Evolutionary conservation across 2,113 vertebrate genomes (phyloP), one percentile per base, ranked within the genome.

Genomic region (Chunga burmeisteri): DNA sequence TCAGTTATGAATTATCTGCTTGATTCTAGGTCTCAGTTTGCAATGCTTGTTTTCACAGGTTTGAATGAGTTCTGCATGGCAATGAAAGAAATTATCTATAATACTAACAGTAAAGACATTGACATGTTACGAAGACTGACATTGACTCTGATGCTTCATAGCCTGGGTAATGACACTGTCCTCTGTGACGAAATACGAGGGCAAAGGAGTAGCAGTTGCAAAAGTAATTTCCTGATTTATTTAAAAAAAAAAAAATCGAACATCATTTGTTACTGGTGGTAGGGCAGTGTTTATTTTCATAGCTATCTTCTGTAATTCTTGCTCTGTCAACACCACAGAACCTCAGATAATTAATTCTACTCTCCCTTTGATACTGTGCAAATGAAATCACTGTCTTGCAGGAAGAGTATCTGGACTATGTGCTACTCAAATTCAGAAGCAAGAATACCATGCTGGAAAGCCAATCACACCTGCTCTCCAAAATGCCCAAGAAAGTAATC

Each of bases 121-220:
- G 81, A 32, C 5, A 66, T 97, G 34, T 98, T 98, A 53, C 90
- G 86, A 97, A 98, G 89, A 84, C 97, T 95, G 98, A 94, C 95
- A 78, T 66, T 16, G 97, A 81, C 81, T 97, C 98, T 38, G 95
- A 86, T 9, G 97, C 90, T 90, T 79, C 23, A 46, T 96, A 81
- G 95, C 93, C 75, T 97, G 97, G 98, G 97, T 97, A 92, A 97
- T 94, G 92, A 65, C 53, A 11, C 30, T 52, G 32, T 68, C 65
- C 78, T 73, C 58, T 55, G 84, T 26, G 38, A 58, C 89, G 81
- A 94, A 52, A 71, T 81, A 90, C 79, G 92, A 82, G 73, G 32
- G 47, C n/a, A 22, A 34, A 74, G 65, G n/a, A 81, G 34, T 7
- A 85, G 73, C n/a, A 53, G 78, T 47, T 85, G 92, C 55, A 85